A percentile compares a stretch with the other conserved stretches of the same genome.
Conservation (phyloP, 1,140 invertebrate species). For the Halesus radiatus region DNA sequence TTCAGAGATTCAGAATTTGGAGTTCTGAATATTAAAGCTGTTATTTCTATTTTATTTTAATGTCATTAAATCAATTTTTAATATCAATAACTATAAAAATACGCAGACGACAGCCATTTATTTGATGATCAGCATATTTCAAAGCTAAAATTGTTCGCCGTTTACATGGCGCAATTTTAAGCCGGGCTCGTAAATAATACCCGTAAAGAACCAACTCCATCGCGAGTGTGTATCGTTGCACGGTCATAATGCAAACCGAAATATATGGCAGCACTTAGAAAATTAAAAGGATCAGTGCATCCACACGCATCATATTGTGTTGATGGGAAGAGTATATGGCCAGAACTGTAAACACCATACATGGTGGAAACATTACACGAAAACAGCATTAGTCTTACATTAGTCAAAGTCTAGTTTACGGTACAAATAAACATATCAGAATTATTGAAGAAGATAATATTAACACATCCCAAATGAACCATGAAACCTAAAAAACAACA, state of each 20-base stretch:
- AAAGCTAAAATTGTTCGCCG: constrained; percentile 12
- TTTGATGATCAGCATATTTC: constrained; percentile 27
- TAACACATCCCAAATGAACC: too few species aligned
- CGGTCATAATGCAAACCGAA: constrained; percentile 42
- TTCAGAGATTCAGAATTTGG: too few species aligned
- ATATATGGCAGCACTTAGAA: constrained; percentile 52
- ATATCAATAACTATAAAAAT: constrained; percentile 25
- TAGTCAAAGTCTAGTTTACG: too few species aligned
- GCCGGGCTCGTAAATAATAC: constrained; percentile 26
- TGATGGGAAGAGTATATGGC: background rate
- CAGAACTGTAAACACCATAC: too few species aligned
- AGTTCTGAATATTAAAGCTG: too few species aligned
- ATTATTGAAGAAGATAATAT: too few species aligned
- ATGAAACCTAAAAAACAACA: too few species aligned
- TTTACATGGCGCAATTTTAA: constrained; percentile 23
- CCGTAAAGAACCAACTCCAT: background rate
- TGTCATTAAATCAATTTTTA: background rate
- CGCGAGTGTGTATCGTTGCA: constrained; percentile 26
- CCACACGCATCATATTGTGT: constrained; percentile 36
- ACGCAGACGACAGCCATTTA: background rate
- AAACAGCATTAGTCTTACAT: too few species aligned
- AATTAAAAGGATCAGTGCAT: constrained; percentile 47
- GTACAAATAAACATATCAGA: too few species aligned
- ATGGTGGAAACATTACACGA: too few species aligned
- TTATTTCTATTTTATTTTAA: too few species aligned